These are phyloP conservation scores for Harpegnathos saltator DNA, from an alignment of 1,140 invertebrate genomes.

Conservation along the genomic window DNA sequence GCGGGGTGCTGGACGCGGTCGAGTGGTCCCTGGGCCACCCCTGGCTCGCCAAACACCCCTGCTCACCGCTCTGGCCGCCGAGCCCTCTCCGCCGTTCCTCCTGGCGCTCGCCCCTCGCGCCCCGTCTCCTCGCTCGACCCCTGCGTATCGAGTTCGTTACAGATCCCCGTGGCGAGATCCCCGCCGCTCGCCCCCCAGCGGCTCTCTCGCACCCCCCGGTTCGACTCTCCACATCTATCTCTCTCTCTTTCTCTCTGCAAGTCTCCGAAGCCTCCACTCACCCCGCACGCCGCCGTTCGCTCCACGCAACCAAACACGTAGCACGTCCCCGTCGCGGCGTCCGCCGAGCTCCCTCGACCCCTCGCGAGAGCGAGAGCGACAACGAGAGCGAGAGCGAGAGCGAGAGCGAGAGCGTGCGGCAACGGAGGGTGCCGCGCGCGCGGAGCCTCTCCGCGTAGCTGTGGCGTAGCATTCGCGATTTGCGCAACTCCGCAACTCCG, in stretches of 20 bases:
- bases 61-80: background rate
- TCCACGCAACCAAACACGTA: slow-evolving; percentile 1
- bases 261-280: slow-evolving; percentile 22
- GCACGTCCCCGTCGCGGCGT: background rate
- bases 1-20: slow-evolving; percentile 52
- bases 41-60: slow-evolving; percentile 58
- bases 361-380: no score
- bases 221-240: background rate
- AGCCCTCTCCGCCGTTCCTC: slow-evolving; percentile 33
- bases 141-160: slow-evolving; percentile 84
- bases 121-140: slow-evolving; percentile 63
- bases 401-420: no score
- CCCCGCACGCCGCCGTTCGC: slow-evolving; percentile 39
- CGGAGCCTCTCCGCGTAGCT: slow-evolving; percentile 56
- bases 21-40: slow-evolving; percentile 68
- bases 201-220: slow-evolving; percentile 56
- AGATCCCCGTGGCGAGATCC: slow-evolving; percentile 83
- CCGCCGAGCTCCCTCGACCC: slow-evolving; percentile 14
- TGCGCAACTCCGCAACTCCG: slow-evolving; percentile 73
- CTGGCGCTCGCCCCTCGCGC: background rate
- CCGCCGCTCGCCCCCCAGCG: slow-evolving; percentile 61
- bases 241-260: slow-evolving; percentile 36
- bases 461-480: slow-evolving; percentile 70
- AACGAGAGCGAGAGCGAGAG: no score
- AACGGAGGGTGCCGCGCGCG: no score